phyloP scores from a whole-genome alignment of 2,888 invertebrate genomes.

The Operophtera brumata region DNA sequence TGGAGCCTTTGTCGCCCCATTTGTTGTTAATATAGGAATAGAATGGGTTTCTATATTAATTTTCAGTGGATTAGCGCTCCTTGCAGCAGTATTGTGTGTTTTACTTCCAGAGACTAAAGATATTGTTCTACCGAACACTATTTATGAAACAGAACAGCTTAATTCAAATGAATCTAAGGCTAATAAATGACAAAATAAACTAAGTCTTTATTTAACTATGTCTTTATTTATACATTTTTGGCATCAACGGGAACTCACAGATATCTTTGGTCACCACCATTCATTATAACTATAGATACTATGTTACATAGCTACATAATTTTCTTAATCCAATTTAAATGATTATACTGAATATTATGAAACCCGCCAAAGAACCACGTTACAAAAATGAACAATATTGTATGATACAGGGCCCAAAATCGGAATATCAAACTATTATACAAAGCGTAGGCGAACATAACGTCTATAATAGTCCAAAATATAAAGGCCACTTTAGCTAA shows the following conservation, averaged over 20 bases:
- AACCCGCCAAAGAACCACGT: conserved; percentile 82
- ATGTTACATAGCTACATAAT: conserved; percentile 24
- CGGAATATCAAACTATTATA: conserved; percentile 67
- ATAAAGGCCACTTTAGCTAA: conserved; percentile 74
- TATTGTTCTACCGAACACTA: conserved; percentile 60
- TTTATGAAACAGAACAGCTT: conserved; percentile 55
- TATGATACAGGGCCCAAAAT: conserved; percentile 79
- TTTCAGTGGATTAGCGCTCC: conserved; percentile 59
- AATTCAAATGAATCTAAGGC: conserved; percentile 1
- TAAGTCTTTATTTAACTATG: background rate
- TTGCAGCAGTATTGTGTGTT: conserved; percentile 57
- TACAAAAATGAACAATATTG: conserved; percentile 74
- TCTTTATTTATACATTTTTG: conserved; percentile 35
- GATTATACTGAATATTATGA: conserved; percentile 80
- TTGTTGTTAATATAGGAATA: conserved; percentile 80
- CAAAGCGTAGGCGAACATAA: conserved; percentile 69
- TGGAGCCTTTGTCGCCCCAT: conserved; percentile 85
- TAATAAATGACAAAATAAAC: conserved; percentile 4
- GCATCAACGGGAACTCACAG: conserved; percentile 57
- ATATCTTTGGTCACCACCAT: background rate
- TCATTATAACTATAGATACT: background rate
- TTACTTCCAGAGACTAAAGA: conserved; percentile 71
- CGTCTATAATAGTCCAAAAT: conserved; percentile 84
- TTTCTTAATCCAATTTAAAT: conserved; percentile 47
- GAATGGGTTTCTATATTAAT: conserved; percentile 65